Conservation (phyloP, 2,888 invertebrate species). For the Rotaria sp. region DNA sequence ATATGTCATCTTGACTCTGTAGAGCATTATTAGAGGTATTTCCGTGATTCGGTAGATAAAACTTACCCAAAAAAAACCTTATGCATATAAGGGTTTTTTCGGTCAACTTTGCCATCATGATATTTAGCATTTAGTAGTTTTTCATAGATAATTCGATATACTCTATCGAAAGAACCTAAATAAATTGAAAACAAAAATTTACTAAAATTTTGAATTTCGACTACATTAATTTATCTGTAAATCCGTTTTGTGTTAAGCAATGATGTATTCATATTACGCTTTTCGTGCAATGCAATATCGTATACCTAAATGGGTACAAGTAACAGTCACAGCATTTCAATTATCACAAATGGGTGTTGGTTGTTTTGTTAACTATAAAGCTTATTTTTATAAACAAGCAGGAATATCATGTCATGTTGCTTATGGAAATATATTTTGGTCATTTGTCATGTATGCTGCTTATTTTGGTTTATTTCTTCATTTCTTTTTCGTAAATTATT, state of each 20-base stretch:
- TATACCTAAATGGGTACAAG: slow-evolving; percentile 67
- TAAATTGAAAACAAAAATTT: no score
- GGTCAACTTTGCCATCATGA: no score
- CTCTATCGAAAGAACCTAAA: no score
- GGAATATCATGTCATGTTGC: slow-evolving; percentile 55
- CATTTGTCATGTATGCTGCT: slow-evolving; percentile 53
- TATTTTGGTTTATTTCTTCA: slow-evolving; percentile 54
- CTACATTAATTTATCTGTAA: no score
- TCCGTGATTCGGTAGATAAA: no score
- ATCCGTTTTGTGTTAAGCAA: slow-evolving; percentile 43
- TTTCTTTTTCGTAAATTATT: slow-evolving; percentile 54
- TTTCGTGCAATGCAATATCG: slow-evolving; percentile 54
- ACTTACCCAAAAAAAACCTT: no score
- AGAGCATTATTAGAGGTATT: no score
- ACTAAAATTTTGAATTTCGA: no score
- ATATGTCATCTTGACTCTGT: no score
- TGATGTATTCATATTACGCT: slow-evolving; percentile 59
- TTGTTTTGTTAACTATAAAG: slow-evolving; percentile 78
- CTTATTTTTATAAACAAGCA: slow-evolving; percentile 54
- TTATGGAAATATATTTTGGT: slow-evolving; percentile 54
- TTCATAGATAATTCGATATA: no score
- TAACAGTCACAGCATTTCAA: slow-evolving; percentile 82
- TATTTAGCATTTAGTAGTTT: no score
- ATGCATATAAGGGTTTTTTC: no score
- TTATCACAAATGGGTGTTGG: slow-evolving; percentile 88